These are phyloP conservation scores for Dynastes tityus DNA, from an alignment of 2,888 invertebrate genomes.

Conservation along the genomic window DNA sequence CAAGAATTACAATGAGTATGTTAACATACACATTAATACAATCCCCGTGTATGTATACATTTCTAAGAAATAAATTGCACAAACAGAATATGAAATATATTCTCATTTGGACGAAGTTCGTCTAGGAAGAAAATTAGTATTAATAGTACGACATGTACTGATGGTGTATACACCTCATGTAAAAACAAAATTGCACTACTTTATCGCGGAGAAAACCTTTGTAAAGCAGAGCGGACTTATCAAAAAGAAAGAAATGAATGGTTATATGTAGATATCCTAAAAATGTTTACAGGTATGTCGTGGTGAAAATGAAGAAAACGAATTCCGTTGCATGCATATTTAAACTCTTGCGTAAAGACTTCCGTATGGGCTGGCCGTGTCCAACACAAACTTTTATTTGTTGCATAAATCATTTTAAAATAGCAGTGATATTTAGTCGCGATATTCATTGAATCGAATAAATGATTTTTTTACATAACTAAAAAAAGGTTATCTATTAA, in stretches of 20 bases:
- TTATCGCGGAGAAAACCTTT: too few species aligned
- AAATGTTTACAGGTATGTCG: background rate
- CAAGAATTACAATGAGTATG: constrained; percentile 18
- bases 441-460: background rate
- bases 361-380: constrained; percentile 1
- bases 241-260: too few species aligned
- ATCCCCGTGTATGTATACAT: background rate
- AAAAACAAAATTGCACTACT: too few species aligned
- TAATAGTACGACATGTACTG: background rate
- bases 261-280: background rate
- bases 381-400: background rate
- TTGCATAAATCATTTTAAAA: constrained; percentile 12
- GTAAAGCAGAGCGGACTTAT: too few species aligned
- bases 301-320: background rate
- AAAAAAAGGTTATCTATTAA: background rate
- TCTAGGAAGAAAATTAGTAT: constrained; percentile 8
- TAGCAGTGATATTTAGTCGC: background rate
- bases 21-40: constrained; percentile 6
- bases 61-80: constrained; percentile 34
- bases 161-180: too few species aligned
- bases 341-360: constrained; percentile 3
- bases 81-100: constrained; percentile 12
- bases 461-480: background rate
- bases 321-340: background rate
- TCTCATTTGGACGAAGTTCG: constrained; percentile 1